Conservation (phyloP, 2,797 vertebrate species). For the Dallia pectoralis region DNA sequence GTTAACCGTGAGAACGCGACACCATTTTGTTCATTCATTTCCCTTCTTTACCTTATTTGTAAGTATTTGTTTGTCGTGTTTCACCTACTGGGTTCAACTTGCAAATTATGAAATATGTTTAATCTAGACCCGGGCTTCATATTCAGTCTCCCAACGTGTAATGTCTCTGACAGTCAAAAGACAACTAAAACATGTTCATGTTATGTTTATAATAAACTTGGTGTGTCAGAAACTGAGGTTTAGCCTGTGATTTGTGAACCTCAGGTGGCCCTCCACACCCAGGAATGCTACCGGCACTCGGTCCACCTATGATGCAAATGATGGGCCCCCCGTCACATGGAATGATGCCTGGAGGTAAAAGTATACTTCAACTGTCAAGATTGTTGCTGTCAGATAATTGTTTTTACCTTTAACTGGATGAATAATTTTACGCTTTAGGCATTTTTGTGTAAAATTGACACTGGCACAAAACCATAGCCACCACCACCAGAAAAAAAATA, state of each 20-base stretch:
- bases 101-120: not conserved
- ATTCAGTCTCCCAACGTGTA: no score
- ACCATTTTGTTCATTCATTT: not conserved
- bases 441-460: no score
- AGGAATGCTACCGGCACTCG: slow-evolving; percentile 89
- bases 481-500: no score
- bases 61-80: not conserved
- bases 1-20: not conserved
- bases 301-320: slow-evolving; percentile 99
- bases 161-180: no score
- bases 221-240: not conserved
- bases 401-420: no score
- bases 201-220: not conserved
- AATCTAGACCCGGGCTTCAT: not conserved
- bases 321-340: slow-evolving; percentile 97
- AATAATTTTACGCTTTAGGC: no score
- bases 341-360: slow-evolving; percentile 91
- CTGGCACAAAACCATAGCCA: no score
- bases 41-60: not conserved
- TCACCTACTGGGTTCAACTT: not conserved
- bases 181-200: no score
- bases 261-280: slow-evolving; percentile 91
- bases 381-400: no score
- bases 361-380: not conserved
- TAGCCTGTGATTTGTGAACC: slow-evolving; percentile 20